These are phyloP conservation scores for Romanogobio albipinnatus DNA, from an alignment of 2,113 vertebrate genomes.

Conservation along the genomic window DNA sequence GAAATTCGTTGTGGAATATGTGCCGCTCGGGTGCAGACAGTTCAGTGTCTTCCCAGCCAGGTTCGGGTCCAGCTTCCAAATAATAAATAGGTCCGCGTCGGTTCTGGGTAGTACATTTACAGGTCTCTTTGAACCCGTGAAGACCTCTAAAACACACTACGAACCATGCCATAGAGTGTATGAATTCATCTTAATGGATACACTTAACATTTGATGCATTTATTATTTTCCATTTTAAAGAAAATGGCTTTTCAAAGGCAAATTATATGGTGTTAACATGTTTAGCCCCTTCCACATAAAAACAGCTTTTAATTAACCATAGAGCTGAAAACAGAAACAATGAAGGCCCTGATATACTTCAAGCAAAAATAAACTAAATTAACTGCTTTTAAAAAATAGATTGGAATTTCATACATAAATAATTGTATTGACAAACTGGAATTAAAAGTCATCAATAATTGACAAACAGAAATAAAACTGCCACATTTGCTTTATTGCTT, in stretches of 20 bases:
- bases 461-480: neutral
- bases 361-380: too few relatives aligned
- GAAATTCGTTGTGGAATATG: too few relatives aligned
- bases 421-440: neutral
- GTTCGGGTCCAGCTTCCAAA: too few relatives aligned
- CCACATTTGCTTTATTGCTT: neutral
- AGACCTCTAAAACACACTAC: too few relatives aligned
- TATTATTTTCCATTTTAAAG: neutral
- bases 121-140: too few relatives aligned
- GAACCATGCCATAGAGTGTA: neutral
- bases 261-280: neutral
- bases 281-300: neutral
- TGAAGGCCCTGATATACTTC: neutral
- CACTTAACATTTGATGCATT: neutral
- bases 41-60: too few relatives aligned
- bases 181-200: neutral
- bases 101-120: too few relatives aligned
- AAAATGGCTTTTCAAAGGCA: too few relatives aligned
- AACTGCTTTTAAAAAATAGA: neutral
- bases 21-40: too few relatives aligned
- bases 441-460: neutral
- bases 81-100: too few relatives aligned
- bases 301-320: neutral
- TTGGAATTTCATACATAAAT: conserved; percentile 1
- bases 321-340: neutral